A percentile compares a stretch with the other conserved stretches of the same genome.
Evolutionary conservation across 2,797 vertebrate species (phyloP).

Genomic region (Sebastes miniatus): DNA sequence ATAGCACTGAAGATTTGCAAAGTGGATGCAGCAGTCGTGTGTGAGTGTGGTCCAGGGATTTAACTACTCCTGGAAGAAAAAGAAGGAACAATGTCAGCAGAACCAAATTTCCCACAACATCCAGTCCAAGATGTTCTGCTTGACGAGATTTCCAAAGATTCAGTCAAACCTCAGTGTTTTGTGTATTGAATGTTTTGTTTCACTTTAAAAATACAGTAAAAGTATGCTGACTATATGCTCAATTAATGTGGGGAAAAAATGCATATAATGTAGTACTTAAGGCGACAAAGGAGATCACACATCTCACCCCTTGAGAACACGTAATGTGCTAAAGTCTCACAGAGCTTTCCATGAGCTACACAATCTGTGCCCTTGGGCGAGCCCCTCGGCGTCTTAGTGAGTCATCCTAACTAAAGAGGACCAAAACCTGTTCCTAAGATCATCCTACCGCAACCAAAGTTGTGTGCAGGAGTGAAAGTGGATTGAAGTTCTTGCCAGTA

Average conservation of each 20-base stretch:
- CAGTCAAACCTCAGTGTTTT: neutral
- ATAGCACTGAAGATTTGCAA: conserved; percentile 32
- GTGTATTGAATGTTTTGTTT: neutral
- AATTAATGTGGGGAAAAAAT: neutral
- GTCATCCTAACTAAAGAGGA: neutral
- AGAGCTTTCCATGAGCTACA: neutral
- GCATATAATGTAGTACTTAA: neutral
- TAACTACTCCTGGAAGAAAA: conserved; percentile 29
- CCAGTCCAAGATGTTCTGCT: conserved; percentile 19
- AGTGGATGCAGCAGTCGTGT: conserved; percentile 20
- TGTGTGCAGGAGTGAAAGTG: neutral
- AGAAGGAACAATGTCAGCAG: neutral
- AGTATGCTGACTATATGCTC: neutral
- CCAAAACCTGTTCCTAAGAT: neutral
- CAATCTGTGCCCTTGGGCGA: neutral
- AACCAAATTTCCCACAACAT: conserved; percentile 15
- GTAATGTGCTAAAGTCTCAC: neutral
- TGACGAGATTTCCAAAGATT: conserved; percentile 3
- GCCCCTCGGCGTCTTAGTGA: neutral
- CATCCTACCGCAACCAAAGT: neutral
- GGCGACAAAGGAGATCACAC: neutral
- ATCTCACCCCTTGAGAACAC: neutral
- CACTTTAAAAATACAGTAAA: neutral
- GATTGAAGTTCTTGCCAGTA: too few relatives aligned
- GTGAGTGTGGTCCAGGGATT: conserved; percentile 24